Percentiles rank a stretch among this genome's conserved stretches.
Conservation (phyloP, 2,797 vertebrate species). For the Pyrocephalus nanus region DNA sequence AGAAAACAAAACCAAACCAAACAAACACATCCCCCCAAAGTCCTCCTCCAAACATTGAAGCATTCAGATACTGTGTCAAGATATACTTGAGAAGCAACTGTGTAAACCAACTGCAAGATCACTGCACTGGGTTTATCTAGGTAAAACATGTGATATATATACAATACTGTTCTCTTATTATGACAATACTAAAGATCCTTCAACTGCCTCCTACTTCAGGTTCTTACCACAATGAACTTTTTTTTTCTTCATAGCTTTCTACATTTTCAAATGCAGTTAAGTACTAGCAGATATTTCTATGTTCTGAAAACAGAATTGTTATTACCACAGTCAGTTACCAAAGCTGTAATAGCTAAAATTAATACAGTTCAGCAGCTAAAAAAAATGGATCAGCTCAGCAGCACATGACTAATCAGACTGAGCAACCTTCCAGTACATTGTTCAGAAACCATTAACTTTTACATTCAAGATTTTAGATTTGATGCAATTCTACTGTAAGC, state of each 20-base stretch:
- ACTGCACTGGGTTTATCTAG: background rate
- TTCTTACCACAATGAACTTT: background rate
- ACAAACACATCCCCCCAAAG: background rate
- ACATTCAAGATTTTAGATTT: background rate
- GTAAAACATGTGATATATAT: background rate
- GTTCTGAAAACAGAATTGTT: background rate
- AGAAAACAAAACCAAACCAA: background rate
- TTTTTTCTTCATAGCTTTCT: background rate
- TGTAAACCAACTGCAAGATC: background rate
- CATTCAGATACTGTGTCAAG: background rate
- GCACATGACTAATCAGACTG: background rate
- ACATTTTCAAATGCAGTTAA: background rate
- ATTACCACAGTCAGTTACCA: background rate
- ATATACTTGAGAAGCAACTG: background rate
- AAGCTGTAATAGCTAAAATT: background rate
- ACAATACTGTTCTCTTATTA: background rate
- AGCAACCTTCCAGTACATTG: background rate
- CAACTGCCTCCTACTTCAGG: background rate
- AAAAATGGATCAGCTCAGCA: background rate
- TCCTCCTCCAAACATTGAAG: background rate
- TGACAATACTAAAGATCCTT: background rate
- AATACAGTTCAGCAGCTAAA: background rate
- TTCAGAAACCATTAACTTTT: background rate
- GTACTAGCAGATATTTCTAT: background rate
- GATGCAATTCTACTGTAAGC: background rate